Evolutionary conservation across 2,888 invertebrate species (phyloP).

Genomic region (Xanthia togata): DNA sequence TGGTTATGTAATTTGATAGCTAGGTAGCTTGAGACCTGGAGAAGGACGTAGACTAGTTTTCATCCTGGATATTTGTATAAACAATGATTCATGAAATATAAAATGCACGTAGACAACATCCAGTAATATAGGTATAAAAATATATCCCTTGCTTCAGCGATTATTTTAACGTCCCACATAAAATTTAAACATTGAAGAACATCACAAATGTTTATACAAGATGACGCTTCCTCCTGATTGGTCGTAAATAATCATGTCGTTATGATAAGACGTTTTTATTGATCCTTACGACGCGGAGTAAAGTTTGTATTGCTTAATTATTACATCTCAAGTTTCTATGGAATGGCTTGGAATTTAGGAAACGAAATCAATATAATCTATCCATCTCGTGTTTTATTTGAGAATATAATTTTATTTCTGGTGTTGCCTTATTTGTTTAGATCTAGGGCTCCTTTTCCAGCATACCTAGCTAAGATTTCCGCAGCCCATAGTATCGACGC

Average conservation of each 20-base stretch:
- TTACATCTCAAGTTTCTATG: constrained; percentile 37
- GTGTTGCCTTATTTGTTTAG: constrained; percentile 19
- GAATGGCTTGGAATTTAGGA: constrained; percentile 1
- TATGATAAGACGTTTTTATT: constrained; percentile 64
- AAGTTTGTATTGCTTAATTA: constrained; percentile 56
- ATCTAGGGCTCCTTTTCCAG: background rate
- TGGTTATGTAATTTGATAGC: too few species aligned
- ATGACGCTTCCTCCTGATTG: constrained; percentile 52
- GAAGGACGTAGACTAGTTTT: background rate
- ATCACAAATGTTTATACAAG: constrained; percentile 47
- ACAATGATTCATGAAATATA: background rate
- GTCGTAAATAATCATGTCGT: constrained; percentile 63
- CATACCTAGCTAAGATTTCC: background rate
- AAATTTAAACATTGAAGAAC: constrained; percentile 29
- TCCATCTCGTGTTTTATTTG: background rate
- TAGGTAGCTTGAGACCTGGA: too few species aligned
- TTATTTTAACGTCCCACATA: constrained; percentile 52
- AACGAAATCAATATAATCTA: constrained; percentile 1
- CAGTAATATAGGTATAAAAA: background rate
- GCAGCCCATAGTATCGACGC: background rate
- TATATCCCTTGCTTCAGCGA: background rate
- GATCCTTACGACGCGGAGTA: constrained; percentile 51
- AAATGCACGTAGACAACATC: background rate
- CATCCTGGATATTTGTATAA: background rate
- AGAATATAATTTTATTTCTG: constrained; percentile 21